Conservation (phyloP, 2,113 vertebrate genomes). For the Siphamia tubifer region DNA sequence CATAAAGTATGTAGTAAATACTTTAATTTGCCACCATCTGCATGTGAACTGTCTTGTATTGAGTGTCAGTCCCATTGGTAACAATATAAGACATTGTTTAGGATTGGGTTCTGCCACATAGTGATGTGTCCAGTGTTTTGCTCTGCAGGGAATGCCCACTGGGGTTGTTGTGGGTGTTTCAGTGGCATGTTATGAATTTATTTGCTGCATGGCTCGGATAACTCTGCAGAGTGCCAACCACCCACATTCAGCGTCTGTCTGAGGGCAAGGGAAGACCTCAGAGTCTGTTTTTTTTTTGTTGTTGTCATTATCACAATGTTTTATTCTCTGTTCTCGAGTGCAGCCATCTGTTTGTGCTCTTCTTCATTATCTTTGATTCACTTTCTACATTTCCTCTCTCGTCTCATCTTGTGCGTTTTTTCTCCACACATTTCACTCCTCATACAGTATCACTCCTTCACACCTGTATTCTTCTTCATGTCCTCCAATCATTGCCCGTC, state of each 20-base stretch:
- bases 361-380: slow-evolving; percentile 8
- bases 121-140: slow-evolving; percentile 27
- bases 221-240: slow-evolving; percentile 51
- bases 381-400: background rate
- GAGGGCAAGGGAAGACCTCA: slow-evolving; percentile 41
- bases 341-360: background rate
- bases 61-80: background rate
- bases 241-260: slow-evolving; percentile 55
- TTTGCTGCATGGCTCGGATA: slow-evolving; percentile 61
- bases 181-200: slow-evolving; percentile 64
- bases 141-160: slow-evolving; percentile 60
- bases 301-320: slow-evolving; percentile 35
- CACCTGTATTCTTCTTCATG: background rate
- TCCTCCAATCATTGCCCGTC: background rate
- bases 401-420: background rate
- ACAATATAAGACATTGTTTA: slow-evolving; percentile 43
- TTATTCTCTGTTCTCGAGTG: slow-evolving; percentile 11
- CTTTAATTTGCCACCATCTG: no score
- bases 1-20: no score
- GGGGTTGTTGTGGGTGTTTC: slow-evolving; percentile 54
- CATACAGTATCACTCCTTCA: background rate
- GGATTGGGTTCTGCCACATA: background rate
- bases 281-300: slow-evolving; percentile 31
- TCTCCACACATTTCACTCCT: background rate
- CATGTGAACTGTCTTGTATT: no score